Evolutionary conservation across 2,888 invertebrate species (phyloP).

Genomic region (Poecilus cupreus): DNA sequence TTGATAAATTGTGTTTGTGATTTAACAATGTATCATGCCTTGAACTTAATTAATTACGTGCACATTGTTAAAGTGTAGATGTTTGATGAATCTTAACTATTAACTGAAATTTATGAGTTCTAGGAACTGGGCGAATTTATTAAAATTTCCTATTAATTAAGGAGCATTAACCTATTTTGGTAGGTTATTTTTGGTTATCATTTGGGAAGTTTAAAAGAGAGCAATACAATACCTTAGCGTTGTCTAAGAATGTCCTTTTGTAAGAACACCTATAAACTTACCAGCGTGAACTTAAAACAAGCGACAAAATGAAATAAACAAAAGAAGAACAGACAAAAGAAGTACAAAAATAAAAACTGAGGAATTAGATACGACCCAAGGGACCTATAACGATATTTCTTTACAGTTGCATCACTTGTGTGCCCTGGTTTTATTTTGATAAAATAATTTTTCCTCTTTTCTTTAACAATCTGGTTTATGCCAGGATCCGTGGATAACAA

Average conservation of each 20-base stretch:
- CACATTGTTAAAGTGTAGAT: background rate
- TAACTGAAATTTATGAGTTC: background rate
- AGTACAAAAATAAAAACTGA: conserved; percentile 29
- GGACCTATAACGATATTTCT: conserved; percentile 23
- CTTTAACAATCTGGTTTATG: conserved; percentile 37
- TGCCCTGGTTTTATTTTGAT: conserved; percentile 22
- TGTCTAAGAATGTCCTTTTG: background rate
- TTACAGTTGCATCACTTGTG: conserved; percentile 4
- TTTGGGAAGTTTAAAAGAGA: background rate
- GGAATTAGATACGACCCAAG: conserved; percentile 43
- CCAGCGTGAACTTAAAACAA: conserved; percentile 11
- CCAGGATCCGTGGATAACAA: background rate
- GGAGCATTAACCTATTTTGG: too few relatives aligned
- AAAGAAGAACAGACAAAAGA: conserved; percentile 11
- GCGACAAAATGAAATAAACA: conserved; percentile 32
- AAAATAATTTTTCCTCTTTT: conserved; percentile 36
- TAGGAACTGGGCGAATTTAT: too few relatives aligned
- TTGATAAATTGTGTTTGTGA: conserved; percentile 19
- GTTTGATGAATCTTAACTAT: background rate
- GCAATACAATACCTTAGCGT: background rate
- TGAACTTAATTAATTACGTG: conserved; percentile 2
- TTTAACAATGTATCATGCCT: background rate
- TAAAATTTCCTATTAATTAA: too few relatives aligned
- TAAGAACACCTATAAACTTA: background rate
- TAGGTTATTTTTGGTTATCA: too few relatives aligned